Evolutionary conservation across 2,113 vertebrate genomes (phyloP).

Genomic region (Crocuta crocuta): DNA sequence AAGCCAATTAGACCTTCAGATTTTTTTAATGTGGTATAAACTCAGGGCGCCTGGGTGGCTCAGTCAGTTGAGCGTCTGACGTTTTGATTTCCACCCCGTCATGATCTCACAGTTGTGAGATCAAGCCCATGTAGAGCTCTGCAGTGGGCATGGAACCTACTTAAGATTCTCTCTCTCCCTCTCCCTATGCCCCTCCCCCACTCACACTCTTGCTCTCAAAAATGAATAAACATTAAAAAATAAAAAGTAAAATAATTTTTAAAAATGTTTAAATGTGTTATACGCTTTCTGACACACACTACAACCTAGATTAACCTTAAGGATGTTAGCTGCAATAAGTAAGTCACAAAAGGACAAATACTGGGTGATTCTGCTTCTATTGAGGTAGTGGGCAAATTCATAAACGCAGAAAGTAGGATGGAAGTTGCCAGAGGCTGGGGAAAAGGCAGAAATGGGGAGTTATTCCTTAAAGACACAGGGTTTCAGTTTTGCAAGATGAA

Average conservation of each 20-base stretch:
- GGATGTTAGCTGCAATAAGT: not conserved
- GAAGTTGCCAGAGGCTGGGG: not conserved
- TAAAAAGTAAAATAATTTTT: too few relatives aligned
- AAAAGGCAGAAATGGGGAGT: not conserved
- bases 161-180: too few relatives aligned
- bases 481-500: not conserved
- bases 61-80: too few relatives aligned
- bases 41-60: too few relatives aligned
- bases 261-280: too few relatives aligned
- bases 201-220: too few relatives aligned
- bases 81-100: too few relatives aligned
- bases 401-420: not conserved
- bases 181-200: too few relatives aligned
- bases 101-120: too few relatives aligned
- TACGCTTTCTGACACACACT: not conserved
- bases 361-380: not conserved
- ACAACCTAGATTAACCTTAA: not conserved
- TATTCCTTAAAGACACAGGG: not conserved
- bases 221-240: too few relatives aligned
- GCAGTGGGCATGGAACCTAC: too few relatives aligned
- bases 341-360: not conserved
- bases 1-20: not conserved
- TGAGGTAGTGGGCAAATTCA: not conserved
- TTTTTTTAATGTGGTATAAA: not conserved
- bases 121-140: too few relatives aligned